Base-by-base conservation (phyloP, 1,140 invertebrate genomes). In the Nephotettix cincticeps region DNA sequence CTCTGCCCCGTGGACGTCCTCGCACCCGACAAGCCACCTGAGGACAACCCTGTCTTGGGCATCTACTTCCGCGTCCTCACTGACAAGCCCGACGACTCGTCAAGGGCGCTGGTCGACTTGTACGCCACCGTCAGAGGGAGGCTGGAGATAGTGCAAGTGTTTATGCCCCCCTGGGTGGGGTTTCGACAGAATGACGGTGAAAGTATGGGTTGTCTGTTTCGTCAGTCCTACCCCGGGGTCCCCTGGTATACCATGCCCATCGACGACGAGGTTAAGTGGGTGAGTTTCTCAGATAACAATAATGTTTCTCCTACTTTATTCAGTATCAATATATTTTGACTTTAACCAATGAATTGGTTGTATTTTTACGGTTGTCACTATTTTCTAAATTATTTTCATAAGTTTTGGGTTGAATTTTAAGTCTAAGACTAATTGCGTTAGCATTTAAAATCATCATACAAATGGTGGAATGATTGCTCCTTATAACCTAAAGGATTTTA, bases 191-290 rank as follows among this genome's bases (percentile, higher is more conserved):
- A 43, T 4, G 25, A 23, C 14, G 1, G 1, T 9, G 70, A 71
- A 13, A 40, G 47, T 0, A 29, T 30, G 1, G 36, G 36, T 19
- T n/a, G 32, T 36, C 64, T 68, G 23, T 30, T 47, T 14, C 47
- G 58, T 27, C 21, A 27, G 21, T 68, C 45, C 51, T 68, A 45
- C 51, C 30, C 13, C n/a, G 40, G 29, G 23, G 70, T 68, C 6
- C 70, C 70, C 4, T 71, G 70, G 70, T 29, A 71, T 40, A 40
- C 70, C 19, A 66, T 71, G 21, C 64, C 56, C 17, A 68, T 68
- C 6, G 70, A 71, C 19, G 3, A 71, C n/a, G 45, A 25, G 23
- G 70, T 68, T 27, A 71, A 68, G 4, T 58, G 70, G 25, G 70
- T 71, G 68, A 71, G 64, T 27, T 17, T n/a, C n/a, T n/a, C n/a